Evolutionary conservation across 1,140 invertebrate species (phyloP), one percentile per base, ranked within the genome.

Genomic region (Araneus ventricosus): DNA sequence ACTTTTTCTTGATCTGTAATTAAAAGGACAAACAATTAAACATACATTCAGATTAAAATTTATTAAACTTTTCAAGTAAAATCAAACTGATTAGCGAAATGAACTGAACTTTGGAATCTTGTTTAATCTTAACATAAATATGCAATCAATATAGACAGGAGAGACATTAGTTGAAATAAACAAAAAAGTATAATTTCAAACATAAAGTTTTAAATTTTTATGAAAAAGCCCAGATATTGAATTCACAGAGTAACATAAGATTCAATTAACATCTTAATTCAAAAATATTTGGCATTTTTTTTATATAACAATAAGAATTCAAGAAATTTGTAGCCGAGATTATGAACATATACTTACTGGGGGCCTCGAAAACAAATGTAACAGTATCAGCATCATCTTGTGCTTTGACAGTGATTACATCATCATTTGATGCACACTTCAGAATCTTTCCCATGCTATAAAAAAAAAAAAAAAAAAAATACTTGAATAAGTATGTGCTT

Each of bases 311-410:
- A 10, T 17, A 5, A 17, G 22, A 17, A 57, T 17, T 20, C 20
- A 17, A 52, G 45, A 52, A 52, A 52, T 52, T n/a, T 22, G 10
- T 17, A n/a, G 24, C 3, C 57, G 5, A 17, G 57, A 61, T 61
- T 61, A 17, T 17, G 20, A 61, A 93, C 59, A 93, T 88, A 22
- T 94, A 96, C 96, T 37, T 97, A 97, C 94, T 96, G 96, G 61
- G 96, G 8, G 98, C 98, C 96, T 99, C 99, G 95, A 99, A 99
- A 95, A 99, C 98, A 95, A 99, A 99, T 45, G 97, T 98, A 20
- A 99, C 97, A 2, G 97, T 98, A 95, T 99, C 99, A n/a, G 98
- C 98, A 96, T 99, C 99, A 95, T 99, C 99, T 94, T 98, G 97
- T 3, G 99, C 98, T 95, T 99, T 99, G 94, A 99, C 97, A 1